Evolutionary conservation across 2,888 invertebrate genomes (phyloP), one percentile per base, ranked within the genome.

Genomic region (Eurois occulta): DNA sequence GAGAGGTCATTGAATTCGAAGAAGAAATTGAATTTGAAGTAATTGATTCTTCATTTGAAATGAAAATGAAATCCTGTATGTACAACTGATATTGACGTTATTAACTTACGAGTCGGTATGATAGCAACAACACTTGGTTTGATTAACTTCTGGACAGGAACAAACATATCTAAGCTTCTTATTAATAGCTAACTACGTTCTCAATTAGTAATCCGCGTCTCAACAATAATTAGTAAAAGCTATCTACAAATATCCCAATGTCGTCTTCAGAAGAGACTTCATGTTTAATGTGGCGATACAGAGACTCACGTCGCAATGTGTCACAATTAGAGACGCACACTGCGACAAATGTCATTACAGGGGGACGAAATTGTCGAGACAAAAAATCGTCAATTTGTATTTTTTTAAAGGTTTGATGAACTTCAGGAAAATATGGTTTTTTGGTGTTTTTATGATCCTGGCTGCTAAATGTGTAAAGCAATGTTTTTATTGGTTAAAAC

Each of bases 311-410:
- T 79, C 88, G 87, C 91, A 91, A 95, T 95, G 93, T 91, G 92
- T 95, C 94, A 95, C 95, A 95, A 95, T 96, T 95, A 95, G 95
- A 91, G 89, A 91, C 92, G 93, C 93, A 91, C 92, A 77, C 83
- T 90, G 91, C 86, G 88, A 90, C 91, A 91, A 93, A 83, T 82
- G 82, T 80, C 75, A 75, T 76, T 43, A 67, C 72, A 52, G 69
- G 67, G 92, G 91, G 91, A 91, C 91, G 81, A 90, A 93, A 92
- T 91, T 92, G 65, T 75, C 66, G 43, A 32, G 35, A 68, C 69
- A 66, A 76, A 85, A 80, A 79, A 73, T 62, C 2, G 48, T 74
- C 41, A 58, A 68, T 64, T 68, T 81, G 38, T 72, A 48, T 52
- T 58, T 80, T 78, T 52, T 81, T 71, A 32, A 69, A 66, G 81